These are phyloP conservation scores for Boloria euphrosyne DNA, from an alignment of 2,888 invertebrate genomes.

Conservation along the genomic window DNA sequence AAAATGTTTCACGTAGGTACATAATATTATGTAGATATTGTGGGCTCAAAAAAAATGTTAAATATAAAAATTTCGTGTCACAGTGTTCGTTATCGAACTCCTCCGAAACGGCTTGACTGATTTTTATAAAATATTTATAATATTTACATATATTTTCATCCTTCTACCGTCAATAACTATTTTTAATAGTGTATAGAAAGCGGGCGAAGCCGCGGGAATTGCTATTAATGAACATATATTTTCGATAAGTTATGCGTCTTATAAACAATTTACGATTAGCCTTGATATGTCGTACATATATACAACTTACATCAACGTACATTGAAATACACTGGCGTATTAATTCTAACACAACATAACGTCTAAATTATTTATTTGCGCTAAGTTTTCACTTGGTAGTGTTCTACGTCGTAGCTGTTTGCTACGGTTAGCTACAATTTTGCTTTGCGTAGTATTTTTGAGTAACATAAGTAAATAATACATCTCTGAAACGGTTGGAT, in stretches of 20 bases:
- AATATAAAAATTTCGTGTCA: no score
- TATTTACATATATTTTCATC: no score
- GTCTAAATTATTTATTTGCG: conserved; percentile 30
- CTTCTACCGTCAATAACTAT: no score
- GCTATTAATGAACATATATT: no score
- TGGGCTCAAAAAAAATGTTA: no score
- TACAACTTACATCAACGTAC: conserved; percentile 7
- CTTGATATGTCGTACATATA: neutral
- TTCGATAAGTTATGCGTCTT: neutral
- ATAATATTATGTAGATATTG: neutral
- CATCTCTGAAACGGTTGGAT: no score
- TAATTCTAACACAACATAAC: conserved; percentile 26
- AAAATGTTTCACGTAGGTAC: no score
- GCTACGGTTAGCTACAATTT: neutral
- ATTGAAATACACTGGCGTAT: conserved; percentile 28
- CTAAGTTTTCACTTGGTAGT: conserved; percentile 7
- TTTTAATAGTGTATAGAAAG: no score
- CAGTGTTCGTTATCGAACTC: no score
- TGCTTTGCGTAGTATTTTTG: neutral
- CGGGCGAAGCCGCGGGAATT: no score
- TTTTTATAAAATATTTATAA: no score
- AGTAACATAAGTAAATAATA: neutral
- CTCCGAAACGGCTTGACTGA: no score
- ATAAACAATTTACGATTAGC: conserved; percentile 11
- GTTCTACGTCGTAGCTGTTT: conserved; percentile 7